Evolutionary conservation across 2,113 vertebrate species (phyloP).

Genomic region (Monopterus albus): DNA sequence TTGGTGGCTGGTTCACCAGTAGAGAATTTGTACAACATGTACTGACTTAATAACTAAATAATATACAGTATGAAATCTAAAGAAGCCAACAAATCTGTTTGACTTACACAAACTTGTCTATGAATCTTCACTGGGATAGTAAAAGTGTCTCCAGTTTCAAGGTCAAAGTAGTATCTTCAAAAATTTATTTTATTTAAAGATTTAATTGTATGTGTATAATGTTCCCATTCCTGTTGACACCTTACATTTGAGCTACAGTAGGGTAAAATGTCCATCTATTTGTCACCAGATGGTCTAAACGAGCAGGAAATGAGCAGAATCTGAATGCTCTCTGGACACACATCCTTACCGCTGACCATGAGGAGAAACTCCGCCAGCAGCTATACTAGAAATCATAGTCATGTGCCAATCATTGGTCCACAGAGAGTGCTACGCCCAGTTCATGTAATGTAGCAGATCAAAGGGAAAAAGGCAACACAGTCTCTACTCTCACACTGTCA

Average conservation of each 20-base stretch:
- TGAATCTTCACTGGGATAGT: no score
- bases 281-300: constrained; percentile 21
- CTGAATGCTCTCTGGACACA: constrained; percentile 26
- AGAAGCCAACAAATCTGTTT: neutral
- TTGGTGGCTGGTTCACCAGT: neutral
- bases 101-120: neutral
- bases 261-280: constrained; percentile 4
- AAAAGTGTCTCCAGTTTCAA: neutral
- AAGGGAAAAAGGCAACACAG: no score
- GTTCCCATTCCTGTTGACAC: neutral
- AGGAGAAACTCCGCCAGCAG: constrained; percentile 38
- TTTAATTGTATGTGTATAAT: neutral
- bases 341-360: constrained; percentile 31
- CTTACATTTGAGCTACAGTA: neutral
- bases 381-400: constrained; percentile 13
- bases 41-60: neutral
- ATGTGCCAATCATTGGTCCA: constrained; percentile 30
- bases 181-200: neutral
- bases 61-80: neutral
- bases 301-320: constrained; percentile 43
- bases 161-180: neutral
- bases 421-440: constrained; percentile 2
- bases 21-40: neutral
- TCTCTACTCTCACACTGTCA: no score
- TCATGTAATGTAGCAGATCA: neutral